phyloP scores from a whole-genome alignment of 2,113 vertebrate species.

The Brachypodius melanocephalos region DNA sequence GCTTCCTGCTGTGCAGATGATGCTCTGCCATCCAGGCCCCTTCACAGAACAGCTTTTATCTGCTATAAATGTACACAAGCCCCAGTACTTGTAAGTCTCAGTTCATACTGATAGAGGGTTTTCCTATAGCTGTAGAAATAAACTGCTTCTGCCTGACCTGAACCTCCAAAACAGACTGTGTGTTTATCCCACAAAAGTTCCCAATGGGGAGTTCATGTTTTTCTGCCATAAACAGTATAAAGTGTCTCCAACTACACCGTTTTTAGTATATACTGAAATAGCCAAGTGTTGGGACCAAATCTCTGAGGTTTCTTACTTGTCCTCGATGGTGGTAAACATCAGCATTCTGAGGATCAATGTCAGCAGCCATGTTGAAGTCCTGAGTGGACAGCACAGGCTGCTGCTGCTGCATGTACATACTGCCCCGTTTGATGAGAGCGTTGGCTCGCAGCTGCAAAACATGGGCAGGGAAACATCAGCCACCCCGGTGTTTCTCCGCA shows the following conservation, averaged over 20 bases:
- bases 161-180: not conserved
- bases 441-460: constrained; percentile 86
- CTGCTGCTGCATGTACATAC: constrained; percentile 99
- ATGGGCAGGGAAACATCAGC: not conserved
- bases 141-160: not conserved
- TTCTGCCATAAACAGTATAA: not conserved
- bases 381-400: constrained; percentile 89
- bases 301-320: constrained; percentile 77
- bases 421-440: constrained; percentile 95
- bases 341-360: constrained; percentile 91
- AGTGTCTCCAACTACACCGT: rapidly evolving
- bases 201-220: not conserved
- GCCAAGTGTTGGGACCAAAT: not conserved
- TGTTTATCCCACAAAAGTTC: not conserved
- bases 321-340: constrained; percentile 97
- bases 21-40: not conserved
- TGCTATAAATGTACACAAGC: not conserved
- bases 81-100: not conserved
- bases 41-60: not conserved
- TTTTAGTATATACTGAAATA: not conserved
- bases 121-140: not conserved
- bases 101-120: rapidly evolving
- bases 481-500: not conserved
- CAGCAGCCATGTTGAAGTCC: constrained; percentile 95
- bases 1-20: not conserved